These are phyloP conservation scores for Apistogramma diplotaenia DNA, from an alignment of 2,113 vertebrate genomes.

Conservation along the genomic window DNA sequence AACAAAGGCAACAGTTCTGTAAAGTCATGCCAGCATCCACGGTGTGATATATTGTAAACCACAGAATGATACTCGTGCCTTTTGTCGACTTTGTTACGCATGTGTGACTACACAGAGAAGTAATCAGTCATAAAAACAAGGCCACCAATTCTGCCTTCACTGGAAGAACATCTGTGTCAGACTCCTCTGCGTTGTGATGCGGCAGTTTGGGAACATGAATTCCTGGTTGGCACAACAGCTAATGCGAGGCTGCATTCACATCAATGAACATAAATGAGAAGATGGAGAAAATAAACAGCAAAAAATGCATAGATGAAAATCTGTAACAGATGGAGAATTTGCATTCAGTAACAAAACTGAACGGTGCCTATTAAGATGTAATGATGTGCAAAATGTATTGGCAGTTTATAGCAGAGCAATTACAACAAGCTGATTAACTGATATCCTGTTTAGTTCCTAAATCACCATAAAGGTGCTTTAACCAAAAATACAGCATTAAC, in stretches of 20 bases:
- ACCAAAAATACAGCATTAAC: not conserved
- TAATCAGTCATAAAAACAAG: conserved; percentile 50
- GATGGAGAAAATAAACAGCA: not conserved
- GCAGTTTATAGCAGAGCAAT: not conserved
- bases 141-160: not conserved
- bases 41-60: not conserved
- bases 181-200: conserved; percentile 4
- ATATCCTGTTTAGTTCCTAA: not conserved
- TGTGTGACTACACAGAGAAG: conserved; percentile 4
- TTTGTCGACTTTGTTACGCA: conserved; percentile 4
- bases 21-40: rapidly evolving
- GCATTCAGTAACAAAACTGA: not conserved
- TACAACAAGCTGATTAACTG: not conserved
- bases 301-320: not conserved
- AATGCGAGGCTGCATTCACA: conserved; percentile 10
- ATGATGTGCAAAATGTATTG: not conserved
- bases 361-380: not conserved
- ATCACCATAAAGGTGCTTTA: not conserved
- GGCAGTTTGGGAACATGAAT: conserved; percentile 2
- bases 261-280: not conserved
- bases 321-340: conserved; percentile 41
- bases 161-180: conserved; percentile 33
- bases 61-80: not conserved
- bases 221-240: not conserved
- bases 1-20: not conserved